Conservation (phyloP, 2,888 invertebrate species). For the Ramazzottius varieornatus region DNA sequence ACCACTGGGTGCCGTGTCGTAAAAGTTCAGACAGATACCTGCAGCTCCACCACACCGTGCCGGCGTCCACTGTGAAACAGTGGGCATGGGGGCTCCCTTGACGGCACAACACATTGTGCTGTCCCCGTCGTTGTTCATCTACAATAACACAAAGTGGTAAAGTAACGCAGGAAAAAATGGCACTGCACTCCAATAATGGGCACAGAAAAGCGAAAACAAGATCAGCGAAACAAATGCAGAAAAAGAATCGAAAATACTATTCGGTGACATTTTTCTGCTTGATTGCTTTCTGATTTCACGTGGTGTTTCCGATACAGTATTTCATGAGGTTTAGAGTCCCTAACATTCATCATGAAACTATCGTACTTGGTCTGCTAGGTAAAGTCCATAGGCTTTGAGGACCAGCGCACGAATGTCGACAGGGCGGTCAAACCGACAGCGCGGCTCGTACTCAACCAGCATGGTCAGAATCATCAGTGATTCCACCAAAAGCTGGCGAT, state of each 20-base stretch:
- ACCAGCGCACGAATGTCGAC: conserved; percentile 58
- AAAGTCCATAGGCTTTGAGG: conserved; percentile 72
- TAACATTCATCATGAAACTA: conserved; percentile 1
- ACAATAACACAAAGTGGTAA: no score
- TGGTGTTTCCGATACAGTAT: background rate
- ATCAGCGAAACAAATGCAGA: no score
- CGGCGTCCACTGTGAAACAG: background rate
- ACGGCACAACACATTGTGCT: conserved; percentile 73
- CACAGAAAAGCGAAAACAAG: no score
- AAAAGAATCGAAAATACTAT: background rate
- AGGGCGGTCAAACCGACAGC: conserved; percentile 11
- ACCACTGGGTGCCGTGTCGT: conserved; percentile 92
- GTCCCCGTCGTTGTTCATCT: conserved; percentile 63
- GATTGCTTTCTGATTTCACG: background rate
- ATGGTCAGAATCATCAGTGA: conserved; percentile 82
- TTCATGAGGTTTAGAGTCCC: no score
- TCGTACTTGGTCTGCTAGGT: conserved; percentile 69
- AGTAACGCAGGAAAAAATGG: conserved; percentile 12
- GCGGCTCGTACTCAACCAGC: conserved; percentile 45
- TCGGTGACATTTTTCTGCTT: no score
- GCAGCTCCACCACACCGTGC: conserved; percentile 58
- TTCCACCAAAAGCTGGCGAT: conserved; percentile 76
- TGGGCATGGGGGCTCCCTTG: conserved; percentile 26
- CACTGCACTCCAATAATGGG: background rate
- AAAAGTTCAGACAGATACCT: conserved; percentile 81